phyloP scores from a whole-genome alignment of 2,888 invertebrate genomes.

The Andricus curvator region DNA sequence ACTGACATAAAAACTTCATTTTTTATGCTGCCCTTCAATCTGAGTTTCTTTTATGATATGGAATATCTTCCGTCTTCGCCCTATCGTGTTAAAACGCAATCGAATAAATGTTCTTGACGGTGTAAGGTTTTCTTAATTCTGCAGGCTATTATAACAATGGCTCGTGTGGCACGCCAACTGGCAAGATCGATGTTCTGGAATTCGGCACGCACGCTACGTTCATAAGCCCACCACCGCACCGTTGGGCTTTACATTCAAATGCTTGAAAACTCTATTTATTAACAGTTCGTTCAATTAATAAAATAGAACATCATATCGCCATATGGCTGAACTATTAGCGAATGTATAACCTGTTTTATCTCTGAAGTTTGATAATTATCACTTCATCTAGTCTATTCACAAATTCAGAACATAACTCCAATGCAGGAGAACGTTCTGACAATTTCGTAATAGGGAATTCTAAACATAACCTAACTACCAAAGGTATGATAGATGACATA shows the following conservation, averaged over 20 bases:
- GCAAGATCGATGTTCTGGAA: slow-evolving; percentile 30
- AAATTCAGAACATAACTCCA: background rate
- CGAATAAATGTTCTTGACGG: slow-evolving; percentile 8
- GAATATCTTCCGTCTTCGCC: background rate
- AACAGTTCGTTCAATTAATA: slow-evolving; percentile 3
- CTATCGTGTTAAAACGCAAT: background rate
- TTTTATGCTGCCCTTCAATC: too few species aligned
- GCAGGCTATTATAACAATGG: slow-evolving; percentile 10
- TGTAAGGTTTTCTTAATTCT: slow-evolving; percentile 23
- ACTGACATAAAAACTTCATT: too few species aligned
- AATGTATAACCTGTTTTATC: background rate
- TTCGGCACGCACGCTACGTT: slow-evolving; percentile 28
- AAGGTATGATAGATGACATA: background rate
- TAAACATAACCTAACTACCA: slow-evolving; percentile 1
- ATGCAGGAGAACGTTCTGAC: background rate
- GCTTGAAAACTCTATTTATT: slow-evolving; percentile 17
- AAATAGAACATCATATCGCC: background rate
- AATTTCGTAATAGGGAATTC: background rate
- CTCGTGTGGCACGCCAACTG: slow-evolving; percentile 28
- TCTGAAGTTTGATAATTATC: background rate
- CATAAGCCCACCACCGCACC: background rate
- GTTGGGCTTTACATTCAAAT: slow-evolving; percentile 5
- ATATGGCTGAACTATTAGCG: background rate
- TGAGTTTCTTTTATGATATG: background rate
- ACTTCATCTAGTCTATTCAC: background rate